Base-by-base conservation (phyloP, 2,113 vertebrate species). In the Polyodon spathula region DNA sequence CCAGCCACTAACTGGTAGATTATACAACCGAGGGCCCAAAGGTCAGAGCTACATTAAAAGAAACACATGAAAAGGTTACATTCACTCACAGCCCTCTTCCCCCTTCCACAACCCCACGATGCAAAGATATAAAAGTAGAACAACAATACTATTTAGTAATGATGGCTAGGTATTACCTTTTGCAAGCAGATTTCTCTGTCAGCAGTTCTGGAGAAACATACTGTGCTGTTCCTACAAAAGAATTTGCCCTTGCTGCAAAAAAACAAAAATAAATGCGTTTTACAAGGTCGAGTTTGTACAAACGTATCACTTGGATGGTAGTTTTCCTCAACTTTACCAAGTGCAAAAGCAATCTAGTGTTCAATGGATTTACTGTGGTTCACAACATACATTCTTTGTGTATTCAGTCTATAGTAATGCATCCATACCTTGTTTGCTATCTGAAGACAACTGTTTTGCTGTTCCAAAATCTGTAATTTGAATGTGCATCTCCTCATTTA, bases 381-480 rank as follows among this genome's bases (percentile, higher is more conserved):
- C 27, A 27, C 27, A 27, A 27, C 3, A 27, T 27, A 27, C 3
- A 27, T 27, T 27, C 3, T 27, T 27, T 27, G 27, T 27, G 27
- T 27, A 27, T 27, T 27, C 27, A 27, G 27, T 27, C 41, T n/a
- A 27, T 12, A 43, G 37, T 54, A 27, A 27, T 3, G 27, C 27
- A 27, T 27, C 27, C 51, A 54, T 78, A 89, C 96, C 95, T 93
- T 97, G 95, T 71, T 89, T 96, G 74, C 89, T 97, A 63, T 98
- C 95, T 53, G 95, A 94, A 27, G 95, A 91, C 70, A 98, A 79
- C 66, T 97, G 90, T 84, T 99, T 99, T 54, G 96, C 96, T 61
- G 96, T 99, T 73, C 96, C 96, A 51, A 99, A 99, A 80, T 99
- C 96, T 76, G 96, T 98, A 79, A 99, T 98, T 76, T 97, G 96